Base-by-base conservation (phyloP, 2,888 invertebrate genomes). In the Drosophila picticornis region DNA sequence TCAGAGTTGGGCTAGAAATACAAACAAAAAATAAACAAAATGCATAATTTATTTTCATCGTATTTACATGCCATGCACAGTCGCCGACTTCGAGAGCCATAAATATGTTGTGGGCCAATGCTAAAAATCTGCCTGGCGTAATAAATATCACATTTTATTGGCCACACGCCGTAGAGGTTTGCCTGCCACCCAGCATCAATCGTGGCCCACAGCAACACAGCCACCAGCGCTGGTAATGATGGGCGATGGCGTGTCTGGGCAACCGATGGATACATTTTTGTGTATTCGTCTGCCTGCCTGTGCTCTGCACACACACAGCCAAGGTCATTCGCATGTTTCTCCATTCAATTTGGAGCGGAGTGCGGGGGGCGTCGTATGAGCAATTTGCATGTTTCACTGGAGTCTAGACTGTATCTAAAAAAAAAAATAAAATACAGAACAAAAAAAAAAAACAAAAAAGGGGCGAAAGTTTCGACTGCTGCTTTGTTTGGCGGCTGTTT, bases 91-190 rank as follows among this genome's bases (percentile, higher is more conserved):
- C 16, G 62, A 48, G 76, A 9, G 46, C 46, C 57, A 61, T 69
- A 80, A 80, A 77, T 77, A 55, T 51, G 40, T 61, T 48, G 13
- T 4, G 46, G 46, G 60, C 32, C 69, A 46, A 48, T 69, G 69
- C 9, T 63, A 38, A 72, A 72, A 70, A 70, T 66, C 60, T 32
- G 53, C 38, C 46, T 58, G 38, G 50, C 72, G 64, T 55, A 72
- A 78, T 80, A 79, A 80, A 79, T 77, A 68, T 55, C 55, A 31
- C 72, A 78, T 76, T 78, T 78, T 78, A 78, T 78, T 78, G 80
- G 77, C 51, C 63, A 57, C 62, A 67, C 70, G 69, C 77, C 50
- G 58, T 46, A 51, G 32, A 9, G 46, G 25, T 27, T 36, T 25
- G 25, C 19, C 32, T 31, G 31, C 31, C 10, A 32, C 27, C 16